Evolutionary conservation across 2,797 vertebrate species (phyloP), one percentile per base, ranked within the genome.

Genomic region (Pangasius larnaudii): DNA sequence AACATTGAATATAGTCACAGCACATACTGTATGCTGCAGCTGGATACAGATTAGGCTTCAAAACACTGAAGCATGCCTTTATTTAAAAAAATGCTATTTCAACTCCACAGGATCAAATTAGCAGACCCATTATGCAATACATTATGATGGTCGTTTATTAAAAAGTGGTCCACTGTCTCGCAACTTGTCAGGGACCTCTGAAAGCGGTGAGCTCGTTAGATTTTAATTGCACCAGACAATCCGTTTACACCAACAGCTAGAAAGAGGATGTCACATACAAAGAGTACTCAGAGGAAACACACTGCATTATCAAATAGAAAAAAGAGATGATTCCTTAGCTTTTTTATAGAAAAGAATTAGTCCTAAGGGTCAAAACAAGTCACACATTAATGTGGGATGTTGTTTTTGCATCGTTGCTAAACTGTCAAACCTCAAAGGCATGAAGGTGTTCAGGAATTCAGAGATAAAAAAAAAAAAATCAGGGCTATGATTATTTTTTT

Each of bases 191-290:
- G 69, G 84, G 59, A 82, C 78, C 58, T 83, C 79, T 67, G 27
- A 77, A 75, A n/a, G 33, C 9, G 16, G 27, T 8, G 69, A 86
- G 84, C 77, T 88, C n/a, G 39, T 80, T 88, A 61, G 61, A 80
- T 88, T 56, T 88, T 85, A 81, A 88, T 88, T 85, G 72, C 67
- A 69, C 22, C 30, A 85, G 84, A 88, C 77, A 63, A 88, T 53
- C 65, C 46, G 0, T 59, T 79, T 30, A 67, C 13, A 65, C 65
- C 83, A 39, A 53, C 56, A 74, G 77, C 56, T 74, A 80, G 33
- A 75, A 46, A 11, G 56, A 39, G 30, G 33, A 78, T 30, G 36
- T 33, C 65, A 46, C 27, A 78, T 46, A 85, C 1, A 39, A 67
- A 63, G 46, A 82, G 67, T 59, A 75, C 75, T 80, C 8, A 42